These are phyloP conservation scores for Zoroaster sp. DNA, from an alignment of 53 echinoderm and acorn worm genomes.

Conservation along the genomic window DNA sequence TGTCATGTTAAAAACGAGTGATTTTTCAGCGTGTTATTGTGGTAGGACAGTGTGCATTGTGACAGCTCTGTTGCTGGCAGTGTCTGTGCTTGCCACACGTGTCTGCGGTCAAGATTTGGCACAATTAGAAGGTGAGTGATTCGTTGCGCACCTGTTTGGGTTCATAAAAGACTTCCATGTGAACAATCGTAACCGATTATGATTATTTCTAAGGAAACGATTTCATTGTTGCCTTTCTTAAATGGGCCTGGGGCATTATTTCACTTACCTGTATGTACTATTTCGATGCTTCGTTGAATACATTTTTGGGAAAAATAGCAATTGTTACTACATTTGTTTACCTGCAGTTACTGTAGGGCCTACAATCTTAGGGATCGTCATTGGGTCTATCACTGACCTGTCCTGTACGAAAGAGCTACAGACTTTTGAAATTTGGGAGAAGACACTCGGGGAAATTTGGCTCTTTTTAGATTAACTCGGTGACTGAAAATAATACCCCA, in stretches of 20 bases:
- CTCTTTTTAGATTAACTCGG: too few species aligned
- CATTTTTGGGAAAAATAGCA: background rate
- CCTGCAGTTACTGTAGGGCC: background rate
- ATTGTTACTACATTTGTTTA: background rate
- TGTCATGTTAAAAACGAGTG: constrained; percentile 39
- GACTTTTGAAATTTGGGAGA: too few species aligned
- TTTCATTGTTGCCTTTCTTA: background rate
- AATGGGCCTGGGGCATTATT: background rate
- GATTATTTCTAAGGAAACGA: too few species aligned
- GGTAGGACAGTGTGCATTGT: background rate
- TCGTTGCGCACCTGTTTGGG: background rate
- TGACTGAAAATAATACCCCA: too few species aligned
- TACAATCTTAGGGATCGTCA: too few species aligned
- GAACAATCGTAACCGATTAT: background rate
- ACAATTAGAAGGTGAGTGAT: background rate
- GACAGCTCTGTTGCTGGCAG: background rate
- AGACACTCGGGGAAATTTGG: too few species aligned
- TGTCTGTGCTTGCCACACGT: background rate
- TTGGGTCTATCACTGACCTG: too few species aligned
- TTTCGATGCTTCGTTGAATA: too few species aligned
- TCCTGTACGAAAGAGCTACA: too few species aligned
- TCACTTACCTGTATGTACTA: background rate
- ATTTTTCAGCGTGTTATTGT: constrained; percentile 1
- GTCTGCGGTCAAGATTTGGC: background rate
- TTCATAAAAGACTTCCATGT: background rate